Conservation (phyloP, 2,888 invertebrate species). For the Lamellibrachia satsuma region DNA sequence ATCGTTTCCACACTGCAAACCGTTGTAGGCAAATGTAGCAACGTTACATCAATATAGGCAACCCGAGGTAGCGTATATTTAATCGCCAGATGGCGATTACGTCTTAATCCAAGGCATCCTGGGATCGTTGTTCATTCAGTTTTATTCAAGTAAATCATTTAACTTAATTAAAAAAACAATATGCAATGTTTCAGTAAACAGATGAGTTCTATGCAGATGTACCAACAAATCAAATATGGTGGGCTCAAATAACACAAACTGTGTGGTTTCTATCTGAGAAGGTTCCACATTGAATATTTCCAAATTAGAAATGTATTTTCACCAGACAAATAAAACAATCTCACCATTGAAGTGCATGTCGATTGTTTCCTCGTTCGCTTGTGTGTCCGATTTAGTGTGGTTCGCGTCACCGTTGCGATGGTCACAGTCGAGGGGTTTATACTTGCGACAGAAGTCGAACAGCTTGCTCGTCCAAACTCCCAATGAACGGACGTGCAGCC, state of each 20-base stretch:
- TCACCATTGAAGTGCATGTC: background rate
- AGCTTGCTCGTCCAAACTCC: constrained; percentile 79
- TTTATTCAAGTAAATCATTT: background rate
- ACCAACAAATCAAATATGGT: no score
- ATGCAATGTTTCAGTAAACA: background rate
- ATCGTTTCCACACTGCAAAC: no score
- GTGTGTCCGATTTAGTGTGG: background rate
- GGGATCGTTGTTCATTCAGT: background rate
- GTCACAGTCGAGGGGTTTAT: constrained; percentile 2
- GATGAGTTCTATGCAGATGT: background rate
- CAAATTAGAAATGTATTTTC: background rate
- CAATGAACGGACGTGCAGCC: constrained; percentile 91
- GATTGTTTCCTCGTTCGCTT: background rate
- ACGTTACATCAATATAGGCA: no score
- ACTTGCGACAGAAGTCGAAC: constrained; percentile 45
- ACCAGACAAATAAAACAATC: background rate
- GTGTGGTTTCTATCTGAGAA: background rate
- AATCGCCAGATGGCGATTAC: no score
- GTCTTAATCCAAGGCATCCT: no score
- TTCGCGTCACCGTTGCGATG: background rate
- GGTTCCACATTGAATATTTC: background rate
- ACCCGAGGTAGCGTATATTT: no score
- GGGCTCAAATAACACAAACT: background rate
- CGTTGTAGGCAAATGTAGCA: no score
- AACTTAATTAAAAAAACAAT: background rate